Conservation (phyloP, 2,888 invertebrate genomes). For the Lasioglossum leucozonium region DNA sequence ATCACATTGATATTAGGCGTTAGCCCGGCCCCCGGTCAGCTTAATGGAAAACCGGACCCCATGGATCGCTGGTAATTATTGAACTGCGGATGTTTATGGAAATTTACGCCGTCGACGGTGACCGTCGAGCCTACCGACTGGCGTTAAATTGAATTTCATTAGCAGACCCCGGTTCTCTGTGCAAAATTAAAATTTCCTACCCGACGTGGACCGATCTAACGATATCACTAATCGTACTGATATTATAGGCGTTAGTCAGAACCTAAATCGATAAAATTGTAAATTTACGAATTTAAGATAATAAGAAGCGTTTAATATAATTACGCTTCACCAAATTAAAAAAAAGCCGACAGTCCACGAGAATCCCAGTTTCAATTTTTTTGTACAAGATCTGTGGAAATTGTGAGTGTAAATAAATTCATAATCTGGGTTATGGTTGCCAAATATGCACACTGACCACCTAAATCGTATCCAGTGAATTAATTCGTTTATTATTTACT, state of each 20-base stretch:
- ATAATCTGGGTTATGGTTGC: too few species aligned
- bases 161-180: not conserved
- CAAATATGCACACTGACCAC: too few species aligned
- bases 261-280: not conserved
- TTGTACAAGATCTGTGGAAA: too few species aligned
- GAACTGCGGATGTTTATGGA: not conserved
- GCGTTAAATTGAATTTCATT: not conserved
- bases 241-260: constrained; percentile 29
- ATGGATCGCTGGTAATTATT: not conserved
- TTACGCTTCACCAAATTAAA: too few species aligned
- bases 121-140: not conserved
- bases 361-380: too few species aligned
- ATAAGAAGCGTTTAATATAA: too few species aligned
- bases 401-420: too few species aligned
- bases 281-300: not conserved
- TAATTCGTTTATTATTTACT: too few species aligned
- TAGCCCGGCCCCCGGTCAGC: not conserved
- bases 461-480: too few species aligned
- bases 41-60: not conserved
- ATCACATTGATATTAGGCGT: constrained; percentile 53
- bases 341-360: too few species aligned
- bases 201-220: not conserved
- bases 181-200: not conserved
- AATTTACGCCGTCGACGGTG: not conserved
- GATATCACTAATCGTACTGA: constrained; percentile 38